Evolutionary conservation across 2,888 invertebrate species (phyloP), one percentile per base, ranked within the genome.

Genomic region (Isoperla grammatica): DNA sequence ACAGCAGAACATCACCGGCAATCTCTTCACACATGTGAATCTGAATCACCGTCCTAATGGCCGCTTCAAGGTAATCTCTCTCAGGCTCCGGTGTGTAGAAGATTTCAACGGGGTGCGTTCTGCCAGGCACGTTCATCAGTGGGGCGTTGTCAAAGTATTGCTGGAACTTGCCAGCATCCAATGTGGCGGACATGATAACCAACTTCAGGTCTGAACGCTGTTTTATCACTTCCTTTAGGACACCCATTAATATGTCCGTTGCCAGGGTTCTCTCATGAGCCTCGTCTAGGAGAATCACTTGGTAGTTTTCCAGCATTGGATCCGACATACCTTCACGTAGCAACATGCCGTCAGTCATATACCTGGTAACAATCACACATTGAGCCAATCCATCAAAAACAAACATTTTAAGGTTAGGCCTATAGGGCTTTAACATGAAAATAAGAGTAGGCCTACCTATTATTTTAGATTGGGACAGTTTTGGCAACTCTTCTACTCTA

Each of bases 321-420:
- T 98, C 97, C 0, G 95, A 96, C 99, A 99, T 99, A 0, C 95
- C 98, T 79, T 99, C 99, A 63, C 99, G 80, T 35, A 99, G 78
- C 74, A 99, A 83, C 99, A 99, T 99, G 92, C 99, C 99, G 70
- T 99, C 98, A 12, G 99, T 99, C 95, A 98, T 95, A 74, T 99
- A 98, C 71, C 85, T 86, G 67, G 57, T 72, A 70, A 67, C 57
- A 45, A 46, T 53, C 12, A 20, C 40, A 39, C 11, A 45, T 13
- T 20, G 23, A 22, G 29, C n/a, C n/a, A n/a, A n/a, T n/a, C n/a
- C n/a, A n/a, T n/a, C n/a, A n/a, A n/a, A n/a, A n/a, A n/a, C n/a
- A n/a, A n/a, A n/a, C n/a, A n/a, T n/a, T n/a, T n/a, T n/a, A n/a
- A n/a, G n/a, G n/a, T n/a, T n/a, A n/a, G n/a, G n/a, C n/a, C n/a